phyloP scores from a whole-genome alignment of 2,888 invertebrate genomes.

The Hoplodrina ambigua region DNA sequence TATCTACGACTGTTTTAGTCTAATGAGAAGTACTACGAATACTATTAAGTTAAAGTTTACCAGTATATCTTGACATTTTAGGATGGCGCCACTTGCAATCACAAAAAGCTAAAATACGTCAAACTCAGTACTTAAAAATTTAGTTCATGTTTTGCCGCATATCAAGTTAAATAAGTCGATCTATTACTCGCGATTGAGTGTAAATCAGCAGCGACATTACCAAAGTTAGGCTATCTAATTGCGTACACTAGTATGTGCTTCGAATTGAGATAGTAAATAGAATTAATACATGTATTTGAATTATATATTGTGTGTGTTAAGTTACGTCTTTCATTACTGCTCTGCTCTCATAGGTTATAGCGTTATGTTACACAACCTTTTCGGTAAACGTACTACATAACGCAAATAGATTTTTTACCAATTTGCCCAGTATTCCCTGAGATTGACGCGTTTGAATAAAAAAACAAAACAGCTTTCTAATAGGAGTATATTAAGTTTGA shows the following conservation, averaged over 20 bases:
- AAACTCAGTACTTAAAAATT: constrained; percentile 1
- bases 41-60: constrained; percentile 16
- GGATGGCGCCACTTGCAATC: neutral
- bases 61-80: constrained; percentile 5
- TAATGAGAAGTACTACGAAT: constrained; percentile 27
- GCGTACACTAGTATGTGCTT: constrained; percentile 25
- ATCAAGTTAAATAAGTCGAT: neutral
- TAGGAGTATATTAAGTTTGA: neutral
- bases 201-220: constrained; percentile 41
- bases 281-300: constrained; percentile 19
- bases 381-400: too few species aligned
- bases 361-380: too few species aligned
- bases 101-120: neutral
- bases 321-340: too few species aligned
- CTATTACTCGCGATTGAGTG: constrained; percentile 31
- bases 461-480: too few species aligned
- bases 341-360: too few species aligned
- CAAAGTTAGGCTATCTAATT: constrained; percentile 48
- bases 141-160: constrained; percentile 5
- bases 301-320: neutral
- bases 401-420: too few species aligned
- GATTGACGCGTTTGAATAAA: too few species aligned
- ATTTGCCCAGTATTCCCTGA: too few species aligned
- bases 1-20: constrained; percentile 33
- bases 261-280: constrained; percentile 48